phyloP scores from a whole-genome alignment of 2,888 invertebrate genomes.

The Tyria jacobaeae region DNA sequence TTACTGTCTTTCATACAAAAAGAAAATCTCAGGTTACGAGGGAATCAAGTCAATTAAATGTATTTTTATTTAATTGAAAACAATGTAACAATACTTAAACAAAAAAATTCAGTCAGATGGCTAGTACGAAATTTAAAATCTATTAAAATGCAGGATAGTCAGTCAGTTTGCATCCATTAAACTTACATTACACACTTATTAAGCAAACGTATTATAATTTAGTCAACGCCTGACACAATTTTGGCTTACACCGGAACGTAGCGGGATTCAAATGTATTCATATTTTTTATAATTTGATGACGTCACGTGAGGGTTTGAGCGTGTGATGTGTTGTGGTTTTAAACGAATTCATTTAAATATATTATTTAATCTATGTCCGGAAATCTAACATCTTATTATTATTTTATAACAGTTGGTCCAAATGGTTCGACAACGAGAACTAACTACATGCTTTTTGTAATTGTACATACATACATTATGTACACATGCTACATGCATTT shows the following conservation, averaged over 20 bases:
- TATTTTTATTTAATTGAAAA: neutral
- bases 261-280: slow-evolving; percentile 47
- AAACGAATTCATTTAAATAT: slow-evolving; percentile 54
- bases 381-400: slow-evolving; percentile 24
- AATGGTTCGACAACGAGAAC: neutral
- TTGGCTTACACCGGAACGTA: slow-evolving; percentile 71
- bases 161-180: slow-evolving; percentile 56
- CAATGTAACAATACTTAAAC: too few species aligned
- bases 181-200: slow-evolving; percentile 70
- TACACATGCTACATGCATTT: too few species aligned
- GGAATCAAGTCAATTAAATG: neutral
- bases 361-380: slow-evolving; percentile 44
- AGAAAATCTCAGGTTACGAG: neutral
- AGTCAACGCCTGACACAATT: slow-evolving; percentile 56
- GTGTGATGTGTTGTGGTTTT: slow-evolving; percentile 58
- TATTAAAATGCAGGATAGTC: slow-evolving; percentile 38
- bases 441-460: neutral
- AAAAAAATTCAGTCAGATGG: slow-evolving; percentile 11
- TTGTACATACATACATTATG: neutral
- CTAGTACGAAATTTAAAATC: slow-evolving; percentile 35
- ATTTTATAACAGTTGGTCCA: slow-evolving; percentile 2
- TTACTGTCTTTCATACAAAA: neutral
- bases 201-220: slow-evolving; percentile 71
- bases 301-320: slow-evolving; percentile 56
- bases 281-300: slow-evolving; percentile 47